Evolutionary conservation across 2,888 invertebrate genomes (phyloP), one percentile per base, ranked within the genome.

Genomic region (Platycheirus rosarum): DNA sequence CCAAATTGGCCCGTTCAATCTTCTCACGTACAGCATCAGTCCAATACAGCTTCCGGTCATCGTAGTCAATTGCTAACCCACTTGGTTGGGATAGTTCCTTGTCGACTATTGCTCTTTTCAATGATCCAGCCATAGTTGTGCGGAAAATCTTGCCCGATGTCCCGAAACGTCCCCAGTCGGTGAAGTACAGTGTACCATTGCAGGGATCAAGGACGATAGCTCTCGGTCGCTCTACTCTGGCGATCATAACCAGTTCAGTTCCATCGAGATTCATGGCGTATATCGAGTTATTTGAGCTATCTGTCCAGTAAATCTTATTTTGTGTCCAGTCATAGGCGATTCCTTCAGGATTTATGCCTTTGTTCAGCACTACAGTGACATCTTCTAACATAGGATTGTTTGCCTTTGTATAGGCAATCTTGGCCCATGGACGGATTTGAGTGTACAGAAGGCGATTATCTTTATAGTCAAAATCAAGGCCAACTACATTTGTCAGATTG

Each of bases 311-410:
- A 37, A 99, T 94, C 89, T 98, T 98, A 88, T 96, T 96, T 86
- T 97, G 97, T 0, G 98, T 97, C 99, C 99, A 99, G 88, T 99
- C 99, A 88, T 98, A 97, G 0, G 97, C 97, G 82, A 98, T 95
- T 3, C 97, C 97, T 89, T 97, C 97, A 0, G 97, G 97, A 90
- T 97, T 97, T 66, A 97, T 96, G 18, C 96, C 95, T 87, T 94
- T 94, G 85, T 91, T 94, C 32, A 96, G 93, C 1, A 97, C 93
- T 68, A 93, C 94, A 49, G 93, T 93, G 4, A 95, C 93, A 55
- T 92, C 92, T 3, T 91, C 89, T 2, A 91, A 89, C 1, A 93
- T 93, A 0, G 96, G 96, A 84, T 93, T 93, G 63, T 93, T 93
- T 0, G 96, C 93, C 0, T 94, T 93, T 89, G 97, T 93, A 92